These are phyloP conservation scores for Macrosiphum euphorbiae DNA, from an alignment of 2,888 invertebrate genomes.

Conservation along the genomic window DNA sequence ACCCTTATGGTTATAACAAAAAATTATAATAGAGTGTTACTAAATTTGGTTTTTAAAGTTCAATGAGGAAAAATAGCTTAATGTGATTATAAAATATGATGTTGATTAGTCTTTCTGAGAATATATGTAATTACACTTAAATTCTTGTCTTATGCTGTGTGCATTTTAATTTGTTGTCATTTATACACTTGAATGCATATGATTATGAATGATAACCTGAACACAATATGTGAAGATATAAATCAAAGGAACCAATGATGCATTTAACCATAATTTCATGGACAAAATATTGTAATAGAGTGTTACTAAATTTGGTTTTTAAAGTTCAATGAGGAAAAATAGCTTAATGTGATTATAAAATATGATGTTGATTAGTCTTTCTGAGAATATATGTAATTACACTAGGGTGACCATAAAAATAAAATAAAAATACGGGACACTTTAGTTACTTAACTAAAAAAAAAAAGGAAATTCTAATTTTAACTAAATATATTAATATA, in stretches of 20 bases:
- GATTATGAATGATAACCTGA: conserved; percentile 26
- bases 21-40: too few species aligned
- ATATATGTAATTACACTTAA: background rate
- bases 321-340: too few species aligned
- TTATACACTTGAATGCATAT: background rate
- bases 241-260: conserved; percentile 50
- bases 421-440: too few species aligned
- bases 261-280: background rate
- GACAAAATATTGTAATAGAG: background rate
- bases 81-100: background rate
- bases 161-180: too few species aligned
- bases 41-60: background rate
- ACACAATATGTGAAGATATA: background rate
- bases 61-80: background rate
- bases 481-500: too few species aligned
- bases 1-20: too few species aligned
- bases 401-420: too few species aligned
- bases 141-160: too few species aligned
- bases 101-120: background rate
- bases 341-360: background rate
- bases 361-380: background rate
- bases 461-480: too few species aligned
- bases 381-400: background rate
- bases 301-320: background rate
- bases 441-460: too few species aligned